phyloP scores from a whole-genome alignment of 2,888 invertebrate species.

The Trissolcus brochymenae region DNA sequence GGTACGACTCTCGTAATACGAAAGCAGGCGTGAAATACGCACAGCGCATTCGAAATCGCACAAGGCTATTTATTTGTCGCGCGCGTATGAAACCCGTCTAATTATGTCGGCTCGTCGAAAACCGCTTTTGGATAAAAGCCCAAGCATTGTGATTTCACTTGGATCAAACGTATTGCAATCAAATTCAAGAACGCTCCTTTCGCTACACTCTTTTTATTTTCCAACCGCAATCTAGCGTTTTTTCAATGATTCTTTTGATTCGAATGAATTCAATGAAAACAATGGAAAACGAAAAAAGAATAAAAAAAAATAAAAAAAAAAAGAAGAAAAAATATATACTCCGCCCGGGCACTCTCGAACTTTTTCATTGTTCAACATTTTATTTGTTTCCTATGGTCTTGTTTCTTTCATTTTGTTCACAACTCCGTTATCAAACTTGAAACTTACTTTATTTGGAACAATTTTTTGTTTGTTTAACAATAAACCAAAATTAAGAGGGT shows the following conservation, averaged over 20 bases:
- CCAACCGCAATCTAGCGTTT: conserved; percentile 12
- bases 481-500: too few species aligned
- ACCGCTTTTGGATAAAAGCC: conserved; percentile 51
- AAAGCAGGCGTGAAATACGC: conserved; percentile 50
- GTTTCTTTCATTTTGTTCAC: too few species aligned
- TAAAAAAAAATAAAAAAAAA: too few species aligned
- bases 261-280: neutral
- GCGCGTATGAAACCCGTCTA: conserved; percentile 42
- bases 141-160: conserved; percentile 48
- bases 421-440: too few species aligned
- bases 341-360: neutral
- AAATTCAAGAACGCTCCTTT: conserved; percentile 25
- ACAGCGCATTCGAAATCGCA: conserved; percentile 41
- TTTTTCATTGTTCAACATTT: too few species aligned
- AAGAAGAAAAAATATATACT: too few species aligned
- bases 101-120: conserved; percentile 53
- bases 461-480: too few species aligned
- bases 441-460: too few species aligned
- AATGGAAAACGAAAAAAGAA: too few species aligned
- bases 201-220: conserved; percentile 15
- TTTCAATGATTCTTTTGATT: neutral
- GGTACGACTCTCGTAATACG: conserved; percentile 38
- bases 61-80: conserved; percentile 29
- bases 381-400: too few species aligned
- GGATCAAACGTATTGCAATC: conserved; percentile 39